phyloP scores from a whole-genome alignment of 2,113 vertebrate genomes.

The Marmota flaviventris region DNA sequence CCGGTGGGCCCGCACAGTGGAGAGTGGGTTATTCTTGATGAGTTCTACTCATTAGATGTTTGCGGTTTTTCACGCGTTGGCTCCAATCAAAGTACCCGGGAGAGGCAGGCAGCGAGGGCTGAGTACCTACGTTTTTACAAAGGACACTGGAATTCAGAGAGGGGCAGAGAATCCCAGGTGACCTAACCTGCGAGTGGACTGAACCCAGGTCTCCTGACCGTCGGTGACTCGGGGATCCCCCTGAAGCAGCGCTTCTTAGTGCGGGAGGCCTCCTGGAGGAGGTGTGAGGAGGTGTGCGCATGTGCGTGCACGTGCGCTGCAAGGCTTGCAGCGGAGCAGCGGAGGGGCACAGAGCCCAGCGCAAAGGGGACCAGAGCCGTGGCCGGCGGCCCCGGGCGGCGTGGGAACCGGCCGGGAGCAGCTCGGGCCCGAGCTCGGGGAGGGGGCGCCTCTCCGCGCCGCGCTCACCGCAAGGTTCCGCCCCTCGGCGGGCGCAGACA shows the following conservation, averaged over 20 bases:
- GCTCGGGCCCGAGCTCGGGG: neutral
- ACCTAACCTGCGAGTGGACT: neutral
- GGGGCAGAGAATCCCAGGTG: neutral
- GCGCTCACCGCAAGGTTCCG: conserved; percentile 69
- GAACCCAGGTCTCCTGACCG: neutral
- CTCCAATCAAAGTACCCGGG: neutral
- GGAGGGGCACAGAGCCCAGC: neutral
- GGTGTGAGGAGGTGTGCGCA: neutral
- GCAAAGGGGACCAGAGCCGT: neutral
- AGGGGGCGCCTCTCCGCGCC: conserved; percentile 61
- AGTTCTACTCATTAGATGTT: neutral
- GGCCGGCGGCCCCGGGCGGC: neutral
- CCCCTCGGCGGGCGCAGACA: conserved; percentile 72
- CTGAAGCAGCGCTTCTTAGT: neutral
- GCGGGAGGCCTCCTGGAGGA: conserved; percentile 25
- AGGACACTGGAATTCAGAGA: neutral
- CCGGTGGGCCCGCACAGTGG: accelerated
- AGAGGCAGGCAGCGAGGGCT: neutral
- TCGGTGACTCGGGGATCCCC: neutral
- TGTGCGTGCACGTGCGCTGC: neutral
- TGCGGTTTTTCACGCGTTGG: neutral
- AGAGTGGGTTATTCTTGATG: neutral
- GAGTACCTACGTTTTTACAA: neutral
- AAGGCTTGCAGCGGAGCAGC: neutral
- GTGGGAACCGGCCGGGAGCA: conserved; percentile 57